phyloP scores from a whole-genome alignment of 2,113 vertebrate species.

The Dryoscopus gambensis region DNA sequence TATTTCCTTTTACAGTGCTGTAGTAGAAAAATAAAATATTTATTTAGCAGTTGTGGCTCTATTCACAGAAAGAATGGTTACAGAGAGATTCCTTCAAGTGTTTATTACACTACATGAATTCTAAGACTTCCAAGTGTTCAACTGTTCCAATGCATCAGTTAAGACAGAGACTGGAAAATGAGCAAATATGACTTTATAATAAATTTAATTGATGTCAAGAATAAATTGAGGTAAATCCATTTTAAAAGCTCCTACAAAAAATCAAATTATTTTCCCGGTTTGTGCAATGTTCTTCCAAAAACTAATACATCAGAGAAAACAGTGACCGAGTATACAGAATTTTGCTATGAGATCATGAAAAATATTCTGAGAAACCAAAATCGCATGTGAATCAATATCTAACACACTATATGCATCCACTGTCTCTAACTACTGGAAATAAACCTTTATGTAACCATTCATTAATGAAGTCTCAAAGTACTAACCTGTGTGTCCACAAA shows the following conservation, averaged over 20 bases:
- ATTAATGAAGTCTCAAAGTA: background rate
- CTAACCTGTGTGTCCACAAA: background rate
- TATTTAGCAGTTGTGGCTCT: background rate
- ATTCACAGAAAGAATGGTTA: background rate
- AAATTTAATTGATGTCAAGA: background rate
- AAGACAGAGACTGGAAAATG: background rate
- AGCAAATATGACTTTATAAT: background rate
- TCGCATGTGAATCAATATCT: accelerated
- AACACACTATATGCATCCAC: background rate
- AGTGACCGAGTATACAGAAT: background rate
- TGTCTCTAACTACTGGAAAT: background rate
- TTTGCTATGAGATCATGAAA: background rate
- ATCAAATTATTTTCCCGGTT: background rate
- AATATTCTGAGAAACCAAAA: background rate
- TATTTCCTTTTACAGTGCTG: background rate
- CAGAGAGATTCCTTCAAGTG: background rate
- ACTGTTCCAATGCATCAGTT: background rate
- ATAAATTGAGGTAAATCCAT: background rate
- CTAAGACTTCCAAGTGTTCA: background rate
- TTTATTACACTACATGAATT: background rate
- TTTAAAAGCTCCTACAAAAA: background rate
- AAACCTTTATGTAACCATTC: background rate
- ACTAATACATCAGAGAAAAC: background rate
- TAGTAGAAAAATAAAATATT: background rate
- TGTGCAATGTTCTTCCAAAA: background rate